Percentiles rank a stretch among this genome's conserved stretches.
Evolutionary conservation across 2,888 invertebrate species (phyloP).

Genomic region (Melolontha melolontha): DNA sequence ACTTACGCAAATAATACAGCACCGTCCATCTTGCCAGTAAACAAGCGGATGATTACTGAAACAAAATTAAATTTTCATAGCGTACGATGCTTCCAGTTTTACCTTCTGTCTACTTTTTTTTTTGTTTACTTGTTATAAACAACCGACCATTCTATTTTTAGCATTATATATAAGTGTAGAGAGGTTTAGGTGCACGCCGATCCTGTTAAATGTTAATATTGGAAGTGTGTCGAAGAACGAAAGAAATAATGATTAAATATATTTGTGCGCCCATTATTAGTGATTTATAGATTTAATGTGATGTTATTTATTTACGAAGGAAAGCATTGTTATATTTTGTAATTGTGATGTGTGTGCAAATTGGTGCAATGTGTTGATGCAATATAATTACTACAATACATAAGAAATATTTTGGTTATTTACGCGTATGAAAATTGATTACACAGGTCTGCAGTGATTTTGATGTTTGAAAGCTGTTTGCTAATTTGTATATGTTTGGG

Average conservation of each 20-base stretch:
- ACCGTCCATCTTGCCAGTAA: constrained; percentile 35
- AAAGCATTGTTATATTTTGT: too few species aligned
- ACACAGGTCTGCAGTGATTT: too few species aligned
- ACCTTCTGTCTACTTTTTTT: constrained; percentile 18
- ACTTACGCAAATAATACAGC: constrained; percentile 25
- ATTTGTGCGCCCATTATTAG: too few species aligned
- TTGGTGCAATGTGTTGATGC: background rate
- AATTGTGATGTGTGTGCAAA: background rate
- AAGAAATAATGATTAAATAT: too few species aligned
- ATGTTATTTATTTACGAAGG: too few species aligned
- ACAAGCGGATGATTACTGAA: constrained; percentile 33
- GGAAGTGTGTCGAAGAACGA: background rate
- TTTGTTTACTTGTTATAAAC: constrained; percentile 2
- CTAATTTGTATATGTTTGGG: too few species aligned
- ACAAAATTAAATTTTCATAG: constrained; percentile 34
- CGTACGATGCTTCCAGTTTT: constrained; percentile 8
- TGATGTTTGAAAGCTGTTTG: too few species aligned
- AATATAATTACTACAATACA: background rate
- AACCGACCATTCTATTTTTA: constrained; percentile 16
- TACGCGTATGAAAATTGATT: too few species aligned
- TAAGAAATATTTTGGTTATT: background rate
- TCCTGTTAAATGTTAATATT: constrained; percentile 9
- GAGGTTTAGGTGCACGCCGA: background rate
- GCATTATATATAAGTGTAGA: background rate
- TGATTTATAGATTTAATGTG: too few species aligned